Conservation (phyloP, 2,797 vertebrate genomes). For the Sebastes hubbsi region DNA sequence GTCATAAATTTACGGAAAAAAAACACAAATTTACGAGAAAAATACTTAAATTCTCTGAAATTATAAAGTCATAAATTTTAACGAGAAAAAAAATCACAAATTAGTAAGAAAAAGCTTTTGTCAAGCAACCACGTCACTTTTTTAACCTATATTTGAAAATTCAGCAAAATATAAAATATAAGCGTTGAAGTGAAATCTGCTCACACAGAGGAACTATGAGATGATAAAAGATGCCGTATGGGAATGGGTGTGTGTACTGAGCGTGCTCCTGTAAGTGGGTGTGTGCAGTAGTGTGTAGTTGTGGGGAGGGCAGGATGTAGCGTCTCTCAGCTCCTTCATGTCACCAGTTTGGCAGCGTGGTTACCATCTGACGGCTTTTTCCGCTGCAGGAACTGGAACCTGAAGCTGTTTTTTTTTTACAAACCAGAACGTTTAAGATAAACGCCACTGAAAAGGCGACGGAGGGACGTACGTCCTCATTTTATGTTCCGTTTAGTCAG, state of each 20-base stretch:
- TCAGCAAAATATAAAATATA: not conserved
- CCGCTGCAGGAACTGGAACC: not conserved
- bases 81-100: too few relatives aligned
- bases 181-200: not conserved
- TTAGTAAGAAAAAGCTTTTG: not conserved
- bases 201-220: not conserved
- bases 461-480: not conserved
- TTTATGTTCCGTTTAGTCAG: not conserved
- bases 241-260: not conserved
- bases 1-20: not conserved
- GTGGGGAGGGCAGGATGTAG: too few relatives aligned
- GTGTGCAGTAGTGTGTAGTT: not conserved
- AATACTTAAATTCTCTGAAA: too few relatives aligned
- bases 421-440: too few relatives aligned
- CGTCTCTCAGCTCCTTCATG: too few relatives aligned
- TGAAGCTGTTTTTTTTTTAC: not conserved
- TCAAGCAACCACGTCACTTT: not conserved
- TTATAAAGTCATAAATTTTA: too few relatives aligned
- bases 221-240: not conserved
- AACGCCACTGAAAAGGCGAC: not conserved
- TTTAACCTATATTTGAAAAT: not conserved
- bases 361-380: not conserved
- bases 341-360: too few relatives aligned
- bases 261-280: not conserved
- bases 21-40: not conserved